These are phyloP conservation scores for Planiliza haematocheilus DNA, from an alignment of 2,113 vertebrate genomes.

Conservation along the genomic window DNA sequence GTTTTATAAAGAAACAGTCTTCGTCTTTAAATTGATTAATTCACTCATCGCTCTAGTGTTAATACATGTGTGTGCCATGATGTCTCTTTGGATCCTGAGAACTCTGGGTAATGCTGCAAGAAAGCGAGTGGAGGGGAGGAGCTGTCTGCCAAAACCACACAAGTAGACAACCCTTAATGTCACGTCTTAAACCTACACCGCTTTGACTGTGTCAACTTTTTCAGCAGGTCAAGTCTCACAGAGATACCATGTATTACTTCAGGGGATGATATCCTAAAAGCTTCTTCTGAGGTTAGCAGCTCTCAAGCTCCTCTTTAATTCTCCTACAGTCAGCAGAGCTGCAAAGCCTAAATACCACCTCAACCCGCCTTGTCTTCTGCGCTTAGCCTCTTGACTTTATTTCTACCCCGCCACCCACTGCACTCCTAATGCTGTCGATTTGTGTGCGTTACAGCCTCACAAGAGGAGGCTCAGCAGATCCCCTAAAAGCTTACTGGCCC, in stretches of 20 bases:
- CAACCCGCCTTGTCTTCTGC: not conserved
- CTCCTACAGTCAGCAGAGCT: slow-evolving; percentile 55
- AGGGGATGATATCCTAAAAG: slow-evolving; percentile 65
- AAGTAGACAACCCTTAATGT: slow-evolving; percentile 25
- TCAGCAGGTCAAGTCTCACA: slow-evolving; percentile 25
- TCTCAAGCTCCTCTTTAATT: slow-evolving; percentile 35
- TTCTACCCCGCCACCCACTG: not conserved
- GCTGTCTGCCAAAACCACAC: not conserved
- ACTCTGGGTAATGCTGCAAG: not conserved
- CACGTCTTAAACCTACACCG: slow-evolving; percentile 16
- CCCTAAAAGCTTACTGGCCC: slow-evolving; percentile 12
- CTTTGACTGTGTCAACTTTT: slow-evolving; percentile 17
- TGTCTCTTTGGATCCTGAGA: not conserved
- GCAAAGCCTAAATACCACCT: slow-evolving; percentile 40
- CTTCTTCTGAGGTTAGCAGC: slow-evolving; percentile 59
- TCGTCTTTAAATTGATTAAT: no score
- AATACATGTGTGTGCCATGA: not conserved
- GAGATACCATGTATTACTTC: slow-evolving; percentile 39
- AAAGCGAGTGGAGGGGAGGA: not conserved
- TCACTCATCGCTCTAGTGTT: not conserved
- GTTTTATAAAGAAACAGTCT: no score
- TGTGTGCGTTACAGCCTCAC: slow-evolving; percentile 28
- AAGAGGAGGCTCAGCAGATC: slow-evolving; percentile 15
- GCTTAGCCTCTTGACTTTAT: slow-evolving; percentile 25
- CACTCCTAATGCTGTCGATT: slow-evolving; percentile 16